Conservation (phyloP, 2,888 invertebrate genomes). For the Nowickia ferox region DNA sequence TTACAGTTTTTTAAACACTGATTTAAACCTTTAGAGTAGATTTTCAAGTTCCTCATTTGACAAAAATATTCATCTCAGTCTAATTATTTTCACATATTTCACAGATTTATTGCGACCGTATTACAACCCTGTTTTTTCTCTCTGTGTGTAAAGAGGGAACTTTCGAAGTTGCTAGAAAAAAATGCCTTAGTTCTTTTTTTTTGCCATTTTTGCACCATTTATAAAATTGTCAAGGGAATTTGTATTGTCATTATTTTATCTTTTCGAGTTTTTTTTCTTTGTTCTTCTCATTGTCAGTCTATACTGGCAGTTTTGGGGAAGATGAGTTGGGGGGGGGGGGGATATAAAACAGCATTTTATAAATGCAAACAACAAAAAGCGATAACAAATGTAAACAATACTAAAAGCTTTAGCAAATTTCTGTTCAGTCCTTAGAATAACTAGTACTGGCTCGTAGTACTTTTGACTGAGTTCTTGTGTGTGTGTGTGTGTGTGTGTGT, state of each 20-base stretch:
- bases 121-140: background rate
- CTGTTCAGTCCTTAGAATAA: background rate
- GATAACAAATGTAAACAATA: conserved; percentile 71
- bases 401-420: conserved; percentile 67
- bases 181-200: conserved; percentile 53
- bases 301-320: conserved; percentile 4
- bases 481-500: background rate
- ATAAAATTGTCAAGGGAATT: conserved; percentile 70
- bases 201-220: conserved; percentile 65
- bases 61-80: no score
- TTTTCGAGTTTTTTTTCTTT: conserved; percentile 1
- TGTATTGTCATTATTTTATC: conserved; percentile 45
- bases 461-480: background rate
- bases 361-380: conserved; percentile 68
- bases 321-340: background rate
- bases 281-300: conserved; percentile 24
- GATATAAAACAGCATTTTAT: conserved; percentile 39
- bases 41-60: no score
- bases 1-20: no score
- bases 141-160: background rate
- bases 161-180: background rate
- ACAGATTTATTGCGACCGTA: background rate
- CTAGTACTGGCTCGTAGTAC: background rate
- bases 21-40: no score
- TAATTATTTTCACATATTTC: no score